Evolutionary conservation across 2,113 vertebrate species (phyloP).

Genomic region (Pungitius pungitius): DNA sequence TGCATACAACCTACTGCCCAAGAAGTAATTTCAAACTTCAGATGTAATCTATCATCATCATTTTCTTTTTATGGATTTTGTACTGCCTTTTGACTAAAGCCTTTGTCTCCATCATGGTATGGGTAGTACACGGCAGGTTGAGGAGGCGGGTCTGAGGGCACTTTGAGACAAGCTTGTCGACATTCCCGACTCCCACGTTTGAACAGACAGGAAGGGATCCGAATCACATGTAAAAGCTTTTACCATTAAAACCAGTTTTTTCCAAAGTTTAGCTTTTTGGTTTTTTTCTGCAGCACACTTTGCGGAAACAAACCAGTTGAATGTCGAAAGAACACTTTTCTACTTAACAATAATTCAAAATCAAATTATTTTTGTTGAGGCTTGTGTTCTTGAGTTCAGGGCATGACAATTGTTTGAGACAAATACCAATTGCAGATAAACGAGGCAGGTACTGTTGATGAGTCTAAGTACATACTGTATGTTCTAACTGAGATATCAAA

Average conservation of each 20-base stretch:
- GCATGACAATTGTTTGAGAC: neutral
- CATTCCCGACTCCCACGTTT: slow-evolving; percentile 33
- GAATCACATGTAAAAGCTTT: neutral
- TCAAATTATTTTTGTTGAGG: too few species aligned
- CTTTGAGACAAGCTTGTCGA: neutral
- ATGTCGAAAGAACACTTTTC: neutral
- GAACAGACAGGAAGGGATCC: slow-evolving; percentile 7
- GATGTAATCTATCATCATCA: neutral
- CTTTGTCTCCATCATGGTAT: neutral
- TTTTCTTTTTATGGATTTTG: neutral
- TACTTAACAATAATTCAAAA: too few species aligned
- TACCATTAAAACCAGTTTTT: neutral
- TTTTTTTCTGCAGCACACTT: too few species aligned
- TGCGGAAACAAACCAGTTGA: too few species aligned
- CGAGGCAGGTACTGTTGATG: neutral
- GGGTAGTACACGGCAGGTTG: neutral
- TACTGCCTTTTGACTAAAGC: neutral
- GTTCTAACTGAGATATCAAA: neutral
- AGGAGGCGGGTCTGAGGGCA: neutral
- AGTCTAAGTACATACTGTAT: neutral
- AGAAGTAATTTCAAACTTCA: neutral
- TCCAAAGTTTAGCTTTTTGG: neutral
- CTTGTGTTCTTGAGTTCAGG: neutral
- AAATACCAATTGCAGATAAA: neutral
- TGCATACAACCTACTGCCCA: neutral